phyloP scores from a whole-genome alignment of 2,888 invertebrate genomes.

The Arctia plantaginis region DNA sequence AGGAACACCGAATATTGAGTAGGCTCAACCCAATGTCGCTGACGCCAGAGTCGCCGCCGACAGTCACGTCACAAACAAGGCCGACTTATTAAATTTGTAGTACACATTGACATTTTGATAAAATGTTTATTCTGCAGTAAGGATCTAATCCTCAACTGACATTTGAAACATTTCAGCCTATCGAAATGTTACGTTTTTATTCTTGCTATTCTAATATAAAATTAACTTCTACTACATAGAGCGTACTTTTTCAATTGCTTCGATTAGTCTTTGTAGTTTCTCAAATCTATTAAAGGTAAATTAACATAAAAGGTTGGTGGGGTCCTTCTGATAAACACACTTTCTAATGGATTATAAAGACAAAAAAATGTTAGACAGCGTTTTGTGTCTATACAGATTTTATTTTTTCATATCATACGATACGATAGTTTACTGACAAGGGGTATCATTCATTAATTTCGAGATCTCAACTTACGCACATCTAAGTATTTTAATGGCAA shows the following conservation, averaged over 20 bases:
- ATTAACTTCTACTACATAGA: not conserved
- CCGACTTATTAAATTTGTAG: not conserved
- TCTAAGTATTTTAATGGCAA: no score
- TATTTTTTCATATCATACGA: no score
- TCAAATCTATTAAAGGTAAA: not conserved
- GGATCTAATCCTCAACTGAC: not conserved
- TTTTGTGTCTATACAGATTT: not conserved
- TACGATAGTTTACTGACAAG: no score
- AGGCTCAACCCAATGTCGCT: not conserved
- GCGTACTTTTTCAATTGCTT: not conserved
- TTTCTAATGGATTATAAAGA: not conserved
- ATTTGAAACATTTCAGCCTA: not conserved
- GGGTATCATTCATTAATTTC: not conserved
- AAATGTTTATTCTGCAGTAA: not conserved
- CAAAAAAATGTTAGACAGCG: not conserved
- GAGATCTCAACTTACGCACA: not conserved
- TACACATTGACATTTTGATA: not conserved
- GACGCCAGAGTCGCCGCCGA: not conserved
- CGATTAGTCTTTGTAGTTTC: not conserved
- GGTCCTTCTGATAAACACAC: not conserved
- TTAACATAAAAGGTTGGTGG: not conserved
- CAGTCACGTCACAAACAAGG: slow-evolving; percentile 6
- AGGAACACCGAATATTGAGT: not conserved
- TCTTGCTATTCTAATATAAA: not conserved
- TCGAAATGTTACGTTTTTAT: not conserved